Evolutionary conservation across 2,888 invertebrate genomes (phyloP), one percentile per base, ranked within the genome.

Genomic region (Trichopria drosophilae): DNA sequence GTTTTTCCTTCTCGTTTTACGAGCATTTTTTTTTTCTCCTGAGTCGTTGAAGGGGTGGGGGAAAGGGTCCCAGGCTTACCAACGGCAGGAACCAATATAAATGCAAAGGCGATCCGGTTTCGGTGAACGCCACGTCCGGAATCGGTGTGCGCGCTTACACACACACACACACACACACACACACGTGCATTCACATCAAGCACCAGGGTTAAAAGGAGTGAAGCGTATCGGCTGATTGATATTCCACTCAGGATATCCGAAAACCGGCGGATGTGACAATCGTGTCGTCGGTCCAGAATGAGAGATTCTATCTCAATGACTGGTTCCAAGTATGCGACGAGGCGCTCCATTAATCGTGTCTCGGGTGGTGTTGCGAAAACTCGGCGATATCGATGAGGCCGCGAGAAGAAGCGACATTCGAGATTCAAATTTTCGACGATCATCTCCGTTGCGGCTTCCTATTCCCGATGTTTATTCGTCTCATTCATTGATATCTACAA

Each of bases 221-320:
- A 50, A 52, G 44, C 23, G 46, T 44, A 29, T 58, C 47, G 34
- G 49, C 64, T 64, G 63, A 72, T 71, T 70, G 72, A 69, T 71
- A 72, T 71, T 72, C 70, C 59, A 61, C 59, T 64, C 63, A 62
- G 64, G 61, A 62, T 59, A 62, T 65, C 63, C 65, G 63, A 67
- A 66, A 70, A 65, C 61, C 59, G 55, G 58, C 51, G 58, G 55
- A 60, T 61, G 61, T 58, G 61, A 59, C 61, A 59, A 60, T 60
- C 60, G 58, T 54, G 49, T 44, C 58, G 58, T 51, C 58, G 62
- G 61, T 65, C 65, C 60, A 61, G 59, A 61, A 57, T 59, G 60
- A 58, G 60, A 61, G 62, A 62, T 63, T 55, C 56, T 41, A 48
- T 36, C 45, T 32, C 36, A 15, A n/a, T 32, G 24, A 7, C 6